Evolutionary conservation across 2,888 invertebrate species (phyloP).

Genomic region (Patella caerulea): DNA sequence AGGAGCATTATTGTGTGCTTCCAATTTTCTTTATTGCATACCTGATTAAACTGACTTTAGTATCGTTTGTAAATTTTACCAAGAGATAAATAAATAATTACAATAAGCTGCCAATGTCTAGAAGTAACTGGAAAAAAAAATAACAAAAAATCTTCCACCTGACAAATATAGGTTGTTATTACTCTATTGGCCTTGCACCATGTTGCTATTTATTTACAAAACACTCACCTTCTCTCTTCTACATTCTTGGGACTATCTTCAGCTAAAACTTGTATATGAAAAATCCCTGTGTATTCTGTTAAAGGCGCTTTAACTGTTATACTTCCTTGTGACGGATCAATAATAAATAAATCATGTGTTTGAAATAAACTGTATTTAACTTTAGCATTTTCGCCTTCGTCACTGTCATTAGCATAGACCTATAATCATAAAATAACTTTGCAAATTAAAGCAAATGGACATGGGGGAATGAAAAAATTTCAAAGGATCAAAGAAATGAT

Average conservation of each 20-base stretch:
- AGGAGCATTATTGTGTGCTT: too few species aligned
- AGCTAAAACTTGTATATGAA: not conserved
- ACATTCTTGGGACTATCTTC: not conserved
- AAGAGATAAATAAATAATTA: too few species aligned
- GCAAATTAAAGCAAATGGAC: too few species aligned
- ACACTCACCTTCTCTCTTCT: not conserved
- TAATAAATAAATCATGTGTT: not conserved
- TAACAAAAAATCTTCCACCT: too few species aligned
- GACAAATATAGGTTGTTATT: too few species aligned
- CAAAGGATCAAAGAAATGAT: too few species aligned
- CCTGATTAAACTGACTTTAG: too few species aligned
- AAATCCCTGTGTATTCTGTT: not conserved
- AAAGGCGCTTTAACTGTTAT: not conserved
- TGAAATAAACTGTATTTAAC: not conserved
- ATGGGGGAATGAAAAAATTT: too few species aligned
- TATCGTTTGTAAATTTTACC: too few species aligned
- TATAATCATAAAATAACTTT: not conserved
- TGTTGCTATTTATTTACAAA: not conserved
- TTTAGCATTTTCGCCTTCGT: not conserved
- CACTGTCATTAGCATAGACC: slow-evolving; percentile 5
- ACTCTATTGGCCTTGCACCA: not conserved
- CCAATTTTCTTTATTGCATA: too few species aligned
- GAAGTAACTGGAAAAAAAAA: too few species aligned
- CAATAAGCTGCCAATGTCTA: too few species aligned
- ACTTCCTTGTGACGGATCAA: not conserved